These are phyloP conservation scores for Hecatera dysodea DNA, from an alignment of 2,888 invertebrate species.

Conservation along the genomic window DNA sequence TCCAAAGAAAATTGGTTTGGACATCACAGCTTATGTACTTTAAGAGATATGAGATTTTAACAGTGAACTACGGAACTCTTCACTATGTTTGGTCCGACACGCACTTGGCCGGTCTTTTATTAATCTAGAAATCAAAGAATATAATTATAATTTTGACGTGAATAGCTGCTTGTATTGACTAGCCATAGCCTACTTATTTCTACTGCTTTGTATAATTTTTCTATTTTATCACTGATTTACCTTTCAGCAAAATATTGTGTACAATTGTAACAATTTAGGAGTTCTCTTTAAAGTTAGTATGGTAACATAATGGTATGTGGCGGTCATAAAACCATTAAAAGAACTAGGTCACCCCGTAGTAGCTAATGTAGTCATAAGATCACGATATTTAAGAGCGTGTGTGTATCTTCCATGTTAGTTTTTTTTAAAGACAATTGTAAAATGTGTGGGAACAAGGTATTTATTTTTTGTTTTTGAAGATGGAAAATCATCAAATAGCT, in stretches of 20 bases:
- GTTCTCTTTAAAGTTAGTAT: neutral
- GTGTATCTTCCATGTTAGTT: neutral
- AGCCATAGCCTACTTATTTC: neutral
- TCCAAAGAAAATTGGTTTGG: no score
- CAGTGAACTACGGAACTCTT: no score
- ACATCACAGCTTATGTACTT: no score
- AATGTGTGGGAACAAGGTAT: no score
- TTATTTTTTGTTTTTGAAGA: no score
- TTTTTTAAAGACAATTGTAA: no score
- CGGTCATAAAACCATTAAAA: conserved; percentile 13
- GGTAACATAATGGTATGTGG: neutral
- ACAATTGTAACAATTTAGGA: neutral
- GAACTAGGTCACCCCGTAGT: neutral
- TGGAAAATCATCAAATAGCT: no score
- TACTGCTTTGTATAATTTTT: neutral
- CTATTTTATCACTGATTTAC: neutral
- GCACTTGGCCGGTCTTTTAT: no score
- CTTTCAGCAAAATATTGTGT: neutral
- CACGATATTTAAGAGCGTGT: neutral
- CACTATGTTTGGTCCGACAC: no score
- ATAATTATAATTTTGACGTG: neutral
- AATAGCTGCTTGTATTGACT: neutral
- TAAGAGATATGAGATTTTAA: no score
- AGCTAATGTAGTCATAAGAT: neutral
- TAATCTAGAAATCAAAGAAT: neutral